Conservation (phyloP, 2,113 vertebrate species). For the human region GRCh38 chr5:41677001-41677500, state of each 20-base stretch:
- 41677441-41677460: background rate
- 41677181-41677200: background rate
- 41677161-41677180: background rate
- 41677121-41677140: background rate
- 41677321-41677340: background rate
- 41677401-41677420: background rate
- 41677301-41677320: background rate
- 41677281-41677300: background rate
- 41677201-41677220: background rate
- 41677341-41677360: background rate
- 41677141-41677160: background rate
- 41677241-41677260: background rate
- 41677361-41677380: background rate
- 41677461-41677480: background rate
- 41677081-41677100: conserved; percentile 26
- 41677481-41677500: background rate
- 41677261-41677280: background rate
- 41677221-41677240: background rate
- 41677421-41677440: background rate
- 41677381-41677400: background rate
- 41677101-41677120: background rate
- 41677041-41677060: conserved; percentile 24
- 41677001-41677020: conserved; percentile 43
- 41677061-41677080: conserved; percentile 34
- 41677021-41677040: conserved; percentile 52